Base-by-base conservation (phyloP, 2,797 vertebrate species). In the Eleutherodactylus coqui region DNA sequence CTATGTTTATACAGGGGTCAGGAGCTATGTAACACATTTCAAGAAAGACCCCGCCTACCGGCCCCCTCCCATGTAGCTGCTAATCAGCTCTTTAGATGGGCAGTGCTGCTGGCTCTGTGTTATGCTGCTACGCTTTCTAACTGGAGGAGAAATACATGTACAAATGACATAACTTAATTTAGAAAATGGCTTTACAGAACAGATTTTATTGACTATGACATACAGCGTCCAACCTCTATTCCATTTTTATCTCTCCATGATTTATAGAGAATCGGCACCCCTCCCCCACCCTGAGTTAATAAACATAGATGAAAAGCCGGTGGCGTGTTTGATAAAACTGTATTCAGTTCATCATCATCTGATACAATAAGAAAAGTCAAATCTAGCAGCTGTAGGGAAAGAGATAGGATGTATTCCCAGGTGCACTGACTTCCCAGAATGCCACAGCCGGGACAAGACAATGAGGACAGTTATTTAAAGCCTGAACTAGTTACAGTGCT, bases 391-490 rank as follows among this genome's bases (percentile, higher is more conserved):
- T 79, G 76, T 60, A 76, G 8, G n/a, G 49, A 55, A 85, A 43
- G 32, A 87, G 62, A 83, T 77, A 83, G 70, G 72, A 82, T 67
- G 27, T 41, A 83, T 69, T 87, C 86, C 81, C 86, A 55, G 75
- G 81, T 83, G 86, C 75, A 73, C 75, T 83, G 86, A 34, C 81
- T 87, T 87, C 79, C 70, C 81, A 87, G 75, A 87, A 78, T 87
- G 81, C 81, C 77, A 27, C 67, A 79, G 81, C 75, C 53, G 41
- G 86, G 75, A 83, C 80, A 77, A 83, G 53, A 73, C 75, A 87
- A 87, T 70, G 86, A 83, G 86, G 86, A 87, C 86, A 87, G 86
- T 87, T 87, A 87, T 87, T 87, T 87, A 87, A 83, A 87, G 86
- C 75, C 75, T 87, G 86, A 87, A 87, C 86, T 83, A 87, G 81